phyloP scores from a whole-genome alignment of 2,888 invertebrate species.

The Yponomeuta evonymella region DNA sequence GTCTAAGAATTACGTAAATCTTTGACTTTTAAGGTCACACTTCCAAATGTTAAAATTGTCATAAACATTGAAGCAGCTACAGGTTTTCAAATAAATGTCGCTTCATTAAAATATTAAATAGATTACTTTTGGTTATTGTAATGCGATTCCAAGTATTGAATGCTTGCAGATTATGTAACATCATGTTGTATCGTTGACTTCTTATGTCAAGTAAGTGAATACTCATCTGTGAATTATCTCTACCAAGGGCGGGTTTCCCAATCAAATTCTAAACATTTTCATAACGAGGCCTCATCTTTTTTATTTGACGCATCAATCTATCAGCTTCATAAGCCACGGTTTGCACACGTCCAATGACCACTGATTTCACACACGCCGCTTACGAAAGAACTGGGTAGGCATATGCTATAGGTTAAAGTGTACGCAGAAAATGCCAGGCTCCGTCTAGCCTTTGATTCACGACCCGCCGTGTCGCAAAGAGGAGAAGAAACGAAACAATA shows the following conservation, averaged over 20 bases:
- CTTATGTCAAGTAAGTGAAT: not conserved
- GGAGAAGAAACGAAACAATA: slow-evolving; percentile 20
- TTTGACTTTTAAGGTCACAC: not conserved
- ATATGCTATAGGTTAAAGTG: not conserved
- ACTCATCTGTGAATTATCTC: not conserved
- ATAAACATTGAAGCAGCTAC: not conserved
- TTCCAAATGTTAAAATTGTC: not conserved
- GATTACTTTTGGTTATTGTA: not conserved
- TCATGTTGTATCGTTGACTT: not conserved
- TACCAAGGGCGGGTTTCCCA: not conserved
- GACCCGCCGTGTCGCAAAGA: not conserved
- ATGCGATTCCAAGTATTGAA: not conserved
- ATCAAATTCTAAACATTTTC: not conserved
- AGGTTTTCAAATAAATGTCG: not conserved
- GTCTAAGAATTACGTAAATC: not conserved
- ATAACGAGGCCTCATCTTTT: not conserved
- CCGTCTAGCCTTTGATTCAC: not conserved
- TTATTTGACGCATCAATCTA: not conserved
- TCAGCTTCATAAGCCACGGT: not conserved
- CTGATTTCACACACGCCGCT: not conserved
- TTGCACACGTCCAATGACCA: not conserved
- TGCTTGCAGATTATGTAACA: not conserved
- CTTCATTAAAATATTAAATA: slow-evolving; percentile 1
- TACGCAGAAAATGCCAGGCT: not conserved
- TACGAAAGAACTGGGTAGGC: not conserved